These are phyloP conservation scores for Polymixis flavicincta DNA, from an alignment of 2,888 invertebrate species.

Conservation along the genomic window DNA sequence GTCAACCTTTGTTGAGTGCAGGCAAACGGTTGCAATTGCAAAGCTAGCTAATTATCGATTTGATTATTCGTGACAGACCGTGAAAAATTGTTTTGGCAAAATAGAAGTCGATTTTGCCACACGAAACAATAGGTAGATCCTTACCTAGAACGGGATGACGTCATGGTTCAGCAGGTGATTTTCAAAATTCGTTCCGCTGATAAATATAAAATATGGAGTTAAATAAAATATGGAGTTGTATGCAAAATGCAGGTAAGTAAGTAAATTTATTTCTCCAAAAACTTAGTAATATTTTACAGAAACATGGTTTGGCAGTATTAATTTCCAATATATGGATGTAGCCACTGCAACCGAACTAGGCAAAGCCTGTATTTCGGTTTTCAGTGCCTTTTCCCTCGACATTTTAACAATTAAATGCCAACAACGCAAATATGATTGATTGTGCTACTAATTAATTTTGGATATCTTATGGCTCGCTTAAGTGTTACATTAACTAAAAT, in stretches of 20 bases:
- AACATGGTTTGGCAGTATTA: too few relatives aligned
- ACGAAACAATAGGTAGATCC: conserved; percentile 28
- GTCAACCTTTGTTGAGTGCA: conserved; percentile 54
- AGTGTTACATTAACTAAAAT: too few relatives aligned
- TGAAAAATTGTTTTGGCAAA: conserved; percentile 39
- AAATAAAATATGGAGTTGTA: conserved; percentile 2
- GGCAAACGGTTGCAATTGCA: conserved; percentile 47
- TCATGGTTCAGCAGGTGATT: conserved; percentile 3
- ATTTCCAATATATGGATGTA: too few relatives aligned
- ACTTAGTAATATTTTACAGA: too few relatives aligned
- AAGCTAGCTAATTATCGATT: conserved; percentile 47
- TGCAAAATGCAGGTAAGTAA: conserved; percentile 1
- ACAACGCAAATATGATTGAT: too few relatives aligned
- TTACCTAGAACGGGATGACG: conserved; percentile 23
- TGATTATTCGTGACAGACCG: conserved; percentile 45
- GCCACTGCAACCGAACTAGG: too few relatives aligned
- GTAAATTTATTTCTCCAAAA: too few relatives aligned
- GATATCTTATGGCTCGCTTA: too few relatives aligned
- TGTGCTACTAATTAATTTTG: too few relatives aligned
- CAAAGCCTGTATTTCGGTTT: too few relatives aligned
- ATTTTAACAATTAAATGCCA: too few relatives aligned
- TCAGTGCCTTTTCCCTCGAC: too few relatives aligned
- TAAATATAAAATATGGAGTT: conserved; percentile 10
- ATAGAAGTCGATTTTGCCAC: conserved; percentile 33
- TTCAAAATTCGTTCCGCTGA: conserved; percentile 30